Conservation (phyloP, 2,797 vertebrate species). For the Luscinia luscinia region DNA sequence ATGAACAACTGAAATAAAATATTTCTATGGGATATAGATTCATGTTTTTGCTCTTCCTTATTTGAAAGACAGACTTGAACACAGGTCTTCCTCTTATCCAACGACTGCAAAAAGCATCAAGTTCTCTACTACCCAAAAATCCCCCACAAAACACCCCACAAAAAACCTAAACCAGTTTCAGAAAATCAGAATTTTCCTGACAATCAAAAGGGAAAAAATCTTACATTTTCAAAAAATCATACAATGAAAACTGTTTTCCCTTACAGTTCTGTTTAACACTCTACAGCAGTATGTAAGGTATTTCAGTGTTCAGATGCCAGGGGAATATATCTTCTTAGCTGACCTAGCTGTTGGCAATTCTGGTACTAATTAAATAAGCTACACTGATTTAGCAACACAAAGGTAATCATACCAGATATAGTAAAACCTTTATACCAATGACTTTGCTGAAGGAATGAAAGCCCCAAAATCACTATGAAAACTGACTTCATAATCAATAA, state of each 20-base stretch:
- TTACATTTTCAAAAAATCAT: neutral
- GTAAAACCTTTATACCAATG: neutral
- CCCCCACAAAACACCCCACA: neutral
- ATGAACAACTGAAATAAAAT: neutral
- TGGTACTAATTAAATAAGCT: constrained; percentile 22
- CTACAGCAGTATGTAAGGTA: neutral
- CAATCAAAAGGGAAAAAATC: neutral
- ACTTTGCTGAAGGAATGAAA: neutral
- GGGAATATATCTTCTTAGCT: constrained; percentile 17
- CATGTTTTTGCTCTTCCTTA: neutral
- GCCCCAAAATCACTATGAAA: neutral
- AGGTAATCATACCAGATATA: neutral
- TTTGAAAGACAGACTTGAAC: neutral
- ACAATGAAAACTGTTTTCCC: neutral
- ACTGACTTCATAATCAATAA: neutral
- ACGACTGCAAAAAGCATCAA: neutral
- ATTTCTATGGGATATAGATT: neutral
- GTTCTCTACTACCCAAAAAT: neutral
- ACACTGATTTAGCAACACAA: neutral
- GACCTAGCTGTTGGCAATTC: neutral
- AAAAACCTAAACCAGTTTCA: neutral
- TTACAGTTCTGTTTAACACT: neutral
- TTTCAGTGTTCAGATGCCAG: neutral
- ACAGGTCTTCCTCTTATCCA: neutral
- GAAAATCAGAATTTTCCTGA: neutral